Conservation (phyloP, 1,140 invertebrate species). For the Teleopsis dalmanni region DNA sequence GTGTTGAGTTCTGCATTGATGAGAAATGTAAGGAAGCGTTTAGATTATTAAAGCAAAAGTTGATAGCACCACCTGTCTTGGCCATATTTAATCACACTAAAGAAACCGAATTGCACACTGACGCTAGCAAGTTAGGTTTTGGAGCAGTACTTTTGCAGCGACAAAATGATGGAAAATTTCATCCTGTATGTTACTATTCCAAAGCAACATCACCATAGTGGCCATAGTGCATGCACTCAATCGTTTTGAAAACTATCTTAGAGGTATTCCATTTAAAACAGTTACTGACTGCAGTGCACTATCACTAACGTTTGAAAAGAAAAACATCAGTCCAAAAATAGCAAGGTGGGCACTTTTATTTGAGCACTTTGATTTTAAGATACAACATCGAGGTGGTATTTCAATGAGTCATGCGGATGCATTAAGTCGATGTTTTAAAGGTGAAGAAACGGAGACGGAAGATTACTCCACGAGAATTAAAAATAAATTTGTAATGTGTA, state of each 20-base stretch:
- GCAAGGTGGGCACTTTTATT: constrained; percentile 16
- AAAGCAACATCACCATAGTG: constrained; percentile 38
- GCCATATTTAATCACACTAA: constrained; percentile 13
- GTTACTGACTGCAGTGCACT: constrained; percentile 41
- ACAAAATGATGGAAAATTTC: constrained; percentile 17
- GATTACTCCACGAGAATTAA: too few relatives aligned
- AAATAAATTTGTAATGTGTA: too few relatives aligned
- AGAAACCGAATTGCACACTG: constrained; percentile 1
- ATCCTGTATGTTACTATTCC: constrained; percentile 1
- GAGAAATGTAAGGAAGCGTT: neutral
- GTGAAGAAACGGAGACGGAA: neutral
- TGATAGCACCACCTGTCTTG: constrained; percentile 16
- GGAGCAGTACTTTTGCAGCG: constrained; percentile 33
- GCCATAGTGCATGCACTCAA: constrained; percentile 47
- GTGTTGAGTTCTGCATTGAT: too few relatives aligned
- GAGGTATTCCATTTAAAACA: constrained; percentile 45
- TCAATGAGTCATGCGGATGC: neutral
- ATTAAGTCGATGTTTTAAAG: neutral
- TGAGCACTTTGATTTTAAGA: neutral
- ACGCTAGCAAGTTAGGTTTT: constrained; percentile 22
- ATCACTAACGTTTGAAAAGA: constrained; percentile 37
- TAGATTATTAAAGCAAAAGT: constrained; percentile 1
- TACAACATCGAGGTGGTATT: neutral
- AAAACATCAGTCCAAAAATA: constrained; percentile 30
- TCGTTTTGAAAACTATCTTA: constrained; percentile 47